A percentile compares a stretch with the other conserved stretches of the same genome.
phyloP scores from a whole-genome alignment of 2,888 invertebrate species.

The Psylliodes chrysocephalus region DNA sequence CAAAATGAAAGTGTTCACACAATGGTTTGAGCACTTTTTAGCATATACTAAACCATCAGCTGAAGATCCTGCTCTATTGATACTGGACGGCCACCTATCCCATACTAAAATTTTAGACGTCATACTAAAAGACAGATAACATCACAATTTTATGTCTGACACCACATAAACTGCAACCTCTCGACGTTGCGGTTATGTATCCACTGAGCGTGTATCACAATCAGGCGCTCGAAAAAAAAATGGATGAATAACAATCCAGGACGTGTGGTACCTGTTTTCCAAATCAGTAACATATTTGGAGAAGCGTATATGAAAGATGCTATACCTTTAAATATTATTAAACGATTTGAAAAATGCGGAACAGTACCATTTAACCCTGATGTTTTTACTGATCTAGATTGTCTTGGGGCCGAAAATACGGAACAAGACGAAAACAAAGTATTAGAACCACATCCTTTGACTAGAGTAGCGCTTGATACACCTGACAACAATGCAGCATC shows the following conservation, averaged over 20 bases:
- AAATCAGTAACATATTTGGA: slow-evolving; percentile 46
- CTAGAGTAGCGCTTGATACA: neutral
- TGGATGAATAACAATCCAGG: slow-evolving; percentile 47
- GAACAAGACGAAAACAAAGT: neutral
- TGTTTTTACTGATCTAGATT: slow-evolving; percentile 20
- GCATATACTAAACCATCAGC: slow-evolving; percentile 47
- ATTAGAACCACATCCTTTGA: neutral
- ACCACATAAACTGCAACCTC: slow-evolving; percentile 13
- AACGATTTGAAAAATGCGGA: slow-evolving; percentile 23
- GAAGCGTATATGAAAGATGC: slow-evolving; percentile 40
- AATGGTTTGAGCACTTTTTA: slow-evolving; percentile 60
- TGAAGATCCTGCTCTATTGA: slow-evolving; percentile 41
- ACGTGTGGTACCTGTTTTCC: slow-evolving; percentile 38
- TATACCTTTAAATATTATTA: slow-evolving; percentile 1
- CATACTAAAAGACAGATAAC: slow-evolving; percentile 9
- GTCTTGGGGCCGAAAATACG: slow-evolving; percentile 13
- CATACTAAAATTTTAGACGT: slow-evolving; percentile 23
- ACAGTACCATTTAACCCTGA: slow-evolving; percentile 17
- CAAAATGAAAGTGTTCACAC: slow-evolving; percentile 52
- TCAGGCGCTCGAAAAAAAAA: slow-evolving; percentile 34
- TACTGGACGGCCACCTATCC: slow-evolving; percentile 29
- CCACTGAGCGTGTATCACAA: slow-evolving; percentile 32
- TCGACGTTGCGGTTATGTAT: slow-evolving; percentile 36
- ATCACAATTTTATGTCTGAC: neutral
- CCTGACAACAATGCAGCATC: neutral